Evolutionary conservation across 2,888 invertebrate species (phyloP).

Genomic region (Lasioglossum lativentre): DNA sequence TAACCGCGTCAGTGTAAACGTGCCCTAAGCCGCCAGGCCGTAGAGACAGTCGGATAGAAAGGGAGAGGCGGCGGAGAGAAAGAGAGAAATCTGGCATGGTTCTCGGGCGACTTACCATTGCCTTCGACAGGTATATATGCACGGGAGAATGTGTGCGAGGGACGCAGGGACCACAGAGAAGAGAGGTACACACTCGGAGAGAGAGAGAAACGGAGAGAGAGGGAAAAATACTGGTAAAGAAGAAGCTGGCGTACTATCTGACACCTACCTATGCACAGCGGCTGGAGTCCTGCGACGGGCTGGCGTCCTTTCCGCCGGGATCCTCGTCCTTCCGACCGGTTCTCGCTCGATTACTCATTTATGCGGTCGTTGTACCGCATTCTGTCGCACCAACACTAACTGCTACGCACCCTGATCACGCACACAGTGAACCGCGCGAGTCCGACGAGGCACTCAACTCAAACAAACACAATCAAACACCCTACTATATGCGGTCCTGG

Average conservation of each 20-base stretch:
- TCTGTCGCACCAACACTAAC: slow-evolving; percentile 50
- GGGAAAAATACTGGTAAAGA: too few species aligned
- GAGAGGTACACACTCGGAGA: too few species aligned
- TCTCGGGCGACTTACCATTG: slow-evolving; percentile 72
- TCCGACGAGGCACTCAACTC: neutral
- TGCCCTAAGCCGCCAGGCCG: slow-evolving; percentile 36
- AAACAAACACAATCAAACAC: slow-evolving; percentile 2
- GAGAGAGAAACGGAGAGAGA: neutral
- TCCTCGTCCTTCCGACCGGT: slow-evolving; percentile 62
- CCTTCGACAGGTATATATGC: slow-evolving; percentile 61
- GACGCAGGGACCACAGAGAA: slow-evolving; percentile 22
- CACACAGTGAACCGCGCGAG: slow-evolving; percentile 38
- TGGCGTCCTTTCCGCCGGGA: slow-evolving; percentile 60
- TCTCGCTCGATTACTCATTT: slow-evolving; percentile 54
- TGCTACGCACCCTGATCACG: slow-evolving; percentile 18
- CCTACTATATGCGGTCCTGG: neutral
- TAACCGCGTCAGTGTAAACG: slow-evolving; percentile 23
- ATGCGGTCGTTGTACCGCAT: slow-evolving; percentile 58
- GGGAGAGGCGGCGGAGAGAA: neutral
- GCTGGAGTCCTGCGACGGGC: slow-evolving; percentile 54
- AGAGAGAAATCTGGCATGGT: slow-evolving; percentile 74
- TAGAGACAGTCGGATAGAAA: slow-evolving; percentile 7
- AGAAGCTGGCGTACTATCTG: slow-evolving; percentile 33
- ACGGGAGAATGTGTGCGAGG: slow-evolving; percentile 31
- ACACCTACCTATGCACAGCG: slow-evolving; percentile 61